Percentiles rank a stretch among this genome's conserved stretches.
Evolutionary conservation across 2,113 vertebrate genomes (phyloP).

Genomic region (Azemiops feae): DNA sequence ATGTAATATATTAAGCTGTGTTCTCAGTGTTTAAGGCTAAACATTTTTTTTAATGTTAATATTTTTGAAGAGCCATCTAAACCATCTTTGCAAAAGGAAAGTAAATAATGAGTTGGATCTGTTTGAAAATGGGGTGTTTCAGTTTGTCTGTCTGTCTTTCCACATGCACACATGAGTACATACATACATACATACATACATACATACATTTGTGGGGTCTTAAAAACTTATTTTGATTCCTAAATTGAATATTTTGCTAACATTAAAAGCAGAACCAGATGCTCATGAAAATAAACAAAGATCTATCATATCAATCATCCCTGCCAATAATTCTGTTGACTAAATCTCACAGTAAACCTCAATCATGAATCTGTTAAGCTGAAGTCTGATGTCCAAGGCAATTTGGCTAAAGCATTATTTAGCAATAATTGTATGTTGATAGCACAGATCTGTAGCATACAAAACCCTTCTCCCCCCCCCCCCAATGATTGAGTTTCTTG

Average conservation of each 20-base stretch:
- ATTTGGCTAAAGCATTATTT: conserved; percentile 12
- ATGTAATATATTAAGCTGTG: neutral
- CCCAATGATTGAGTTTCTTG: neutral
- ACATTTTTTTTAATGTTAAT: neutral
- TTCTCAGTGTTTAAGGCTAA: neutral
- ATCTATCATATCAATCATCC: neutral
- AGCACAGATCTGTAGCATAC: neutral
- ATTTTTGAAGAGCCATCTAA: neutral
- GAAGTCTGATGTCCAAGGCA: conserved; percentile 39
- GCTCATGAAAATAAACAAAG: conserved; percentile 3
- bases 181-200: neutral
- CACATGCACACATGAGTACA: neutral
- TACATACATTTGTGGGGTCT: neutral
- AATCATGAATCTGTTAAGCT: conserved; percentile 15
- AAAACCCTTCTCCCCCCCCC: neutral
- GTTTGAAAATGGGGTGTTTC: neutral
- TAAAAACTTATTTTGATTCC: conserved; percentile 13
- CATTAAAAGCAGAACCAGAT: neutral
- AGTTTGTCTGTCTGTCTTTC: neutral
- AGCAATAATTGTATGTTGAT: neutral
- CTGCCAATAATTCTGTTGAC: conserved; percentile 10
- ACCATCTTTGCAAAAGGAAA: neutral
- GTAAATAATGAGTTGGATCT: neutral
- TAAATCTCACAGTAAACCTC: conserved; percentile 4
- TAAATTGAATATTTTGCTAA: neutral